These are phyloP conservation scores for Cenopis cana DNA, from an alignment of 2,888 invertebrate species.

Conservation along the genomic window DNA sequence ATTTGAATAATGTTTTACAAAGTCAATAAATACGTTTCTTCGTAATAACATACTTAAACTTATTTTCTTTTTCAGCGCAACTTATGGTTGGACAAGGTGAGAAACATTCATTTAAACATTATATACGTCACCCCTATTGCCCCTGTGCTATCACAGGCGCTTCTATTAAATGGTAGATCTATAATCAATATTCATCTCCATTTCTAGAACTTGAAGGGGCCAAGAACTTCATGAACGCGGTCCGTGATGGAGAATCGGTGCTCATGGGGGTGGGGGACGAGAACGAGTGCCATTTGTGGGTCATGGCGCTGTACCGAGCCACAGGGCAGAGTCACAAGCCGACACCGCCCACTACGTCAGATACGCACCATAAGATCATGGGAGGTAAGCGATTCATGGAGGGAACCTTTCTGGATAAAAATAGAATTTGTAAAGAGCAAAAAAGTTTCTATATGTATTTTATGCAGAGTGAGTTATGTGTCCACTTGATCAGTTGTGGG, in stretches of 20 bases:
- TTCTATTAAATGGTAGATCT: too few relatives aligned
- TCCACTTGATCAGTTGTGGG: too few relatives aligned
- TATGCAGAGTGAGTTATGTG: too few relatives aligned
- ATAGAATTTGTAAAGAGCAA: too few relatives aligned
- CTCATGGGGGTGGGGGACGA: constrained; percentile 98
- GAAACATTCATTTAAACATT: constrained; percentile 49
- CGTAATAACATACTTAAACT: constrained; percentile 42
- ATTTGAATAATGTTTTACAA: too few relatives aligned
- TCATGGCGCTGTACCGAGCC: constrained; percentile 99
- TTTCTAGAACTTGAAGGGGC: constrained; percentile 94
- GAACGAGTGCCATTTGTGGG: constrained; percentile 99
- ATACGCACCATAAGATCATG: constrained; percentile 90
- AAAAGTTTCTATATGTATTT: too few relatives aligned
- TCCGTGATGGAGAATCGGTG: constrained; percentile 98
- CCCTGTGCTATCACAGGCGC: too few relatives aligned
- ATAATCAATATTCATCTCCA: constrained; percentile 50
- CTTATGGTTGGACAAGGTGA: constrained; percentile 96
- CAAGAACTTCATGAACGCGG: constrained; percentile 99
- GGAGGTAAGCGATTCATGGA: constrained; percentile 87
- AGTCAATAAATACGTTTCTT: too few relatives aligned
- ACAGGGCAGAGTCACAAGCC: constrained; percentile 99
- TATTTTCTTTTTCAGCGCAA: constrained; percentile 87
- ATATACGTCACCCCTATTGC: too few relatives aligned
- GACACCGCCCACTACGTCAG: constrained; percentile 94
- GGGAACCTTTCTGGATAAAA: too few relatives aligned